A percentile compares a stretch with the other conserved stretches of the same genome.
Conservation (phyloP, 2,797 vertebrate species). For the Chiloscyllium punctatum region DNA sequence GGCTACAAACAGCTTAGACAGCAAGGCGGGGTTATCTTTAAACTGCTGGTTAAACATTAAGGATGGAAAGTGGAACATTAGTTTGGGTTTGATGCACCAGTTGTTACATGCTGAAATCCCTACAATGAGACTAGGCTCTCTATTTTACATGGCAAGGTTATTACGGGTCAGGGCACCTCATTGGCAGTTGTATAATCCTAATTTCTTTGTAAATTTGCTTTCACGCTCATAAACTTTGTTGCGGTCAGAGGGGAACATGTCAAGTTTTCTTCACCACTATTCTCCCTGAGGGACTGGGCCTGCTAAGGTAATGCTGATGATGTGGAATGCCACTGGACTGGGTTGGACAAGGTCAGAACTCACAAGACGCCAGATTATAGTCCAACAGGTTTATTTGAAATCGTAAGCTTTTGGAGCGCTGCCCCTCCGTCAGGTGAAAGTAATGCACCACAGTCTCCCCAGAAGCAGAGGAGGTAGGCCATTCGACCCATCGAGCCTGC, state of each 20-base stretch:
- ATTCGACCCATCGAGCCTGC: no score
- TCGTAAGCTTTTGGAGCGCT: no score
- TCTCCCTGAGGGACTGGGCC: neutral
- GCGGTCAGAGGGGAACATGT: neutral
- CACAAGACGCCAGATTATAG: no score
- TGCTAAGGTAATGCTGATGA: neutral
- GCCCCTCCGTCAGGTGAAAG: no score
- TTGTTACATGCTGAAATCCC: neutral
- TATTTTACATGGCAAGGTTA: neutral
- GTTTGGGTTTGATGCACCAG: conserved; percentile 5
- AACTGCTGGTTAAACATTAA: conserved; percentile 30
- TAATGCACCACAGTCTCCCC: no score
- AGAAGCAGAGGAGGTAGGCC: no score
- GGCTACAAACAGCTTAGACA: neutral
- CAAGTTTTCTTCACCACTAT: neutral
- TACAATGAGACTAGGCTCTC: neutral
- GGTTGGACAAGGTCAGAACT: no score
- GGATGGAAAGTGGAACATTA: neutral
- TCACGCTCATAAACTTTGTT: neutral
- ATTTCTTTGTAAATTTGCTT: neutral
- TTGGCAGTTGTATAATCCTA: neutral
- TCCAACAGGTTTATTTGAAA: no score
- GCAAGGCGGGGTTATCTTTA: neutral
- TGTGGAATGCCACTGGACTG: no score
- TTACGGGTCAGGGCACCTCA: neutral